These are phyloP conservation scores for Chrysemys picta DNA, from an alignment of 2,113 vertebrate genomes.

Conservation along the genomic window DNA sequence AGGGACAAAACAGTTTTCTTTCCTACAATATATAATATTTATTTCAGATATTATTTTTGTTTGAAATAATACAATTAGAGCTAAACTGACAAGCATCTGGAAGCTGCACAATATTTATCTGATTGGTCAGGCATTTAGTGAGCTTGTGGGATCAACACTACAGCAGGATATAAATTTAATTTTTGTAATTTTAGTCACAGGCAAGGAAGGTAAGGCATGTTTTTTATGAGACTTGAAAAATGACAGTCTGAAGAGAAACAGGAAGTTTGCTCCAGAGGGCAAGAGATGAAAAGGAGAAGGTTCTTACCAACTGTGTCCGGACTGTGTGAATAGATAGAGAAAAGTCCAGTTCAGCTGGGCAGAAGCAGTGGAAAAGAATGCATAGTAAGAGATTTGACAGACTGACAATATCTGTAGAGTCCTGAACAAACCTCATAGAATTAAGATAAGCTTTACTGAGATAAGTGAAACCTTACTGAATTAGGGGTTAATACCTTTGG, in stretches of 20 bases:
- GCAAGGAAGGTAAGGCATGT: background rate
- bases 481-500: no score
- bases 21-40: background rate
- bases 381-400: no score
- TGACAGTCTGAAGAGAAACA: background rate
- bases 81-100: background rate
- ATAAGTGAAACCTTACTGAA: no score
- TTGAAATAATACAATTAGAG: background rate
- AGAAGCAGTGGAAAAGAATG: no score
- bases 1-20: background rate
- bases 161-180: background rate
- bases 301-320: background rate
- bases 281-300: background rate
- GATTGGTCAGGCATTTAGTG: background rate
- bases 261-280: background rate
- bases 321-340: background rate
- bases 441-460: no score
- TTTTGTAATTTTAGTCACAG: background rate
- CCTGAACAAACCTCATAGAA: no score
- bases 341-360: no score
- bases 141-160: background rate
- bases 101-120: background rate
- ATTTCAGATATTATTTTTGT: background rate
- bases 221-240: background rate
- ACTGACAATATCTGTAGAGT: no score